Evolutionary conservation across 1,140 invertebrate species (phyloP).

Genomic region (Phymorhynchus buccinoides): DNA sequence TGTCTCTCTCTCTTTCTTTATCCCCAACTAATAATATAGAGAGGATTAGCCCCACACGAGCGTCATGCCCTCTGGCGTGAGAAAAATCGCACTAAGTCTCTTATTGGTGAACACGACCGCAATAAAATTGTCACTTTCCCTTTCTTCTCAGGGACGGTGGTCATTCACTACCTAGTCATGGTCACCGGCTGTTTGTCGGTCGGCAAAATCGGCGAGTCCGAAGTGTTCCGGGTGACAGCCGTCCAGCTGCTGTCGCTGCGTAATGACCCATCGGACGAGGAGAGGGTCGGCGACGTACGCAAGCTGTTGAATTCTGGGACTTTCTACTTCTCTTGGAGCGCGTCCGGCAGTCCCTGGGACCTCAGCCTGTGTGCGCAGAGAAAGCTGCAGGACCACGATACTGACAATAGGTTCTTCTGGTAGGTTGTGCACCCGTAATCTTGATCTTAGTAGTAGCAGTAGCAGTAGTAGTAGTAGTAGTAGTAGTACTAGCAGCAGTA

Average conservation of each 20-base stretch:
- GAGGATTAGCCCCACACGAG: too few species aligned
- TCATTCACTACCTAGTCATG: slow-evolving; percentile 87
- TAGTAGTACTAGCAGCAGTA: too few species aligned
- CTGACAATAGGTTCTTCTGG: slow-evolving; percentile 97
- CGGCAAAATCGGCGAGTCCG: slow-evolving; percentile 92
- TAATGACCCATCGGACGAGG: slow-evolving; percentile 83
- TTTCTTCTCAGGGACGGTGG: not conserved
- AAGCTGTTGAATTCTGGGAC: slow-evolving; percentile 96
- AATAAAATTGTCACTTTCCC: too few species aligned
- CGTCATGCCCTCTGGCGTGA: too few species aligned
- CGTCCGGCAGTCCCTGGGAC: slow-evolving; percentile 80
- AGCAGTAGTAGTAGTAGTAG: too few species aligned
- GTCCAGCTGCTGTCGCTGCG: slow-evolving; percentile 90
- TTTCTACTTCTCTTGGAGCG: slow-evolving; percentile 94
- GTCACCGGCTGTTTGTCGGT: slow-evolving; percentile 96
- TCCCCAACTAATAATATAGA: too few species aligned
- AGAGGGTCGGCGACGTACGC: slow-evolving; percentile 85
- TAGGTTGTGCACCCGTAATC: too few species aligned
- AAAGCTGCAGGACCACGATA: slow-evolving; percentile 82
- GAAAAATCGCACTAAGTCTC: too few species aligned
- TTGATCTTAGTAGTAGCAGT: too few species aligned
- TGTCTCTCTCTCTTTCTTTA: too few species aligned
- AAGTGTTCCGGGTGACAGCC: slow-evolving; percentile 94
- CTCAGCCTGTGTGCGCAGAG: slow-evolving; percentile 94
- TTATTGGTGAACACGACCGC: too few species aligned